Percentiles rank a stretch among this genome's conserved stretches.
phyloP scores from a whole-genome alignment of 2,797 vertebrate genomes.

The Arnoldichthys spilopterus region DNA sequence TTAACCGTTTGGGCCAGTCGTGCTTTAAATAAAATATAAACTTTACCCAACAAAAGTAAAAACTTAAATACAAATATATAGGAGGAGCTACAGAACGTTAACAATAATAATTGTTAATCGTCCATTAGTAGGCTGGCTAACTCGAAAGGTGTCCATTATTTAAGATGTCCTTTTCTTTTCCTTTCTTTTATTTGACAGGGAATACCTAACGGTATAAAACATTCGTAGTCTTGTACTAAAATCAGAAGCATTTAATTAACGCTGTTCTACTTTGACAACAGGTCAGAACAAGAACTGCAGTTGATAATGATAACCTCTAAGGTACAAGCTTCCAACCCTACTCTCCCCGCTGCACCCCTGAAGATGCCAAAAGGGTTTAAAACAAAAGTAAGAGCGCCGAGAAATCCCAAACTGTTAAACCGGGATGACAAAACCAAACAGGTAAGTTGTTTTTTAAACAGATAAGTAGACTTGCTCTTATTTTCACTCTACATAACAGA shows the following conservation, averaged over 20 bases:
- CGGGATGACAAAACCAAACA: conserved; percentile 61
- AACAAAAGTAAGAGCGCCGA: conserved; percentile 64
- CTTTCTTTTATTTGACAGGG: neutral
- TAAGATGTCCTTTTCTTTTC: neutral
- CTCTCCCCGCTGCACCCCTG: conserved; percentile 58
- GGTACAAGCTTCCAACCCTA: conserved; percentile 30
- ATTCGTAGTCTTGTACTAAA: neutral
- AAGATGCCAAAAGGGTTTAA: conserved; percentile 63
- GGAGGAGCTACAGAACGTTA: neutral
- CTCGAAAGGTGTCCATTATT: no score
- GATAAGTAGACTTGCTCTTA: neutral
- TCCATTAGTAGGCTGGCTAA: no score
- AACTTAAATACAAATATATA: neutral
- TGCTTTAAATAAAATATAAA: neutral
- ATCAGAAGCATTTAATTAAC: neutral
- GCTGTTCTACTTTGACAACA: neutral
- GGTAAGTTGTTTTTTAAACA: conserved; percentile 64
- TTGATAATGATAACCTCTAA: conserved; percentile 68
- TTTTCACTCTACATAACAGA: neutral
- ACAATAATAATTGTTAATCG: no score
- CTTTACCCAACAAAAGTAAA: neutral
- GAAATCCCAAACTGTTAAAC: conserved; percentile 64
- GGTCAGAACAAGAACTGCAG: neutral
- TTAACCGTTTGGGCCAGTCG: neutral
- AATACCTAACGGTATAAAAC: neutral